A percentile compares a stretch with the other conserved stretches of the same genome.
phyloP scores from a whole-genome alignment of 2,888 invertebrate genomes.

The Drosophila formosana region DNA sequence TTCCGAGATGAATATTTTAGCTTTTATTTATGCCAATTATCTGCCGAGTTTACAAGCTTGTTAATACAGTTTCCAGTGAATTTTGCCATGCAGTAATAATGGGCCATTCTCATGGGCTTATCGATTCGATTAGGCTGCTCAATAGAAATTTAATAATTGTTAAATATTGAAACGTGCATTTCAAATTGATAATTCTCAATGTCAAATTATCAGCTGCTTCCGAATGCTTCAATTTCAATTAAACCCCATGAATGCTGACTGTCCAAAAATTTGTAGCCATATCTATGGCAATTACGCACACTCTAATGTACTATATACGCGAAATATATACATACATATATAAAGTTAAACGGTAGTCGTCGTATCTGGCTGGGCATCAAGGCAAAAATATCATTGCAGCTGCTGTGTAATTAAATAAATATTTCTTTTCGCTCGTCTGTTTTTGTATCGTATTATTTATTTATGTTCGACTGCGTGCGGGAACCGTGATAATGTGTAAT shows the following conservation, averaged over 20 bases:
- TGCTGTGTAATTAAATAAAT: constrained; percentile 37
- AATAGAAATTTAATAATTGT: constrained; percentile 4
- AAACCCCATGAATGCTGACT: constrained; percentile 1
- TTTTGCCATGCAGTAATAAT: background rate
- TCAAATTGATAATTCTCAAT: constrained; percentile 9
- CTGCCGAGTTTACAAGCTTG: constrained; percentile 5
- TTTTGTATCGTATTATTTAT: constrained; percentile 16
- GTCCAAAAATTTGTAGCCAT: constrained; percentile 2
- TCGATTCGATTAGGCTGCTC: background rate
- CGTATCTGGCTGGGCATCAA: constrained; percentile 17
- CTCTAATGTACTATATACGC: background rate
- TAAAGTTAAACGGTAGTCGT: background rate
- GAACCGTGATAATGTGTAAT: constrained; percentile 25
- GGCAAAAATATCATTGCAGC: constrained; percentile 16
- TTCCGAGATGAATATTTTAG: background rate
- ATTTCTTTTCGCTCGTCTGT: constrained; percentile 11
- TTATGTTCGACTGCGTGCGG: constrained; percentile 10
- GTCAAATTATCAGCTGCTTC: constrained; percentile 6
- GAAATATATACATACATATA: background rate
- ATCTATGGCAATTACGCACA: constrained; percentile 9
- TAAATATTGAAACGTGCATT: constrained; percentile 2
- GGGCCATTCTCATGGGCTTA: constrained; percentile 7
- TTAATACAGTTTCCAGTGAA: background rate
- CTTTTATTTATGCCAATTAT: constrained; percentile 9
- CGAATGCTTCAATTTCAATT: constrained; percentile 1